Conservation (phyloP, 2,888 invertebrate species). For the Orthosia gracilis region DNA sequence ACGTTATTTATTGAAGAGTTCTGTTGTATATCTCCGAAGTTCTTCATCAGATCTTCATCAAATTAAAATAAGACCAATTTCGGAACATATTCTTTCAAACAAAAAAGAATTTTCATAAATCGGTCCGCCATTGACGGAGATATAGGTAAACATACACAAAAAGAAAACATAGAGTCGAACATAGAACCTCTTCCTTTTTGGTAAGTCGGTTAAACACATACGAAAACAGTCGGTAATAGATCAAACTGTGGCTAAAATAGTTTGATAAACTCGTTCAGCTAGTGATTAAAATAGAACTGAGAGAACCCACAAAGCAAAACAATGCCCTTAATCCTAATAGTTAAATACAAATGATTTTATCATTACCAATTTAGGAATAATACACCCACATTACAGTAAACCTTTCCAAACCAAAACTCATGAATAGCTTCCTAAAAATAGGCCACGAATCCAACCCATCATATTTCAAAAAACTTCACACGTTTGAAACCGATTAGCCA, state of each 20-base stretch:
- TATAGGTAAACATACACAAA: too few relatives aligned
- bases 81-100: too few relatives aligned
- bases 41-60: too few relatives aligned
- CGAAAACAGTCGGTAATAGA: not conserved
- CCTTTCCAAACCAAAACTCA: not conserved
- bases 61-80: too few relatives aligned
- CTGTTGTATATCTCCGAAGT: too few relatives aligned
- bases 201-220: too few relatives aligned
- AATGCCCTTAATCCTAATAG: not conserved
- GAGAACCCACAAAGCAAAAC: not conserved
- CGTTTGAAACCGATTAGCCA: slow-evolving; percentile 68
- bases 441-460: slow-evolving; percentile 12
- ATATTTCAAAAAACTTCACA: slow-evolving; percentile 46
- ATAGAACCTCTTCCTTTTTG: too few relatives aligned
- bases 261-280: not conserved
- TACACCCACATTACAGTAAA: not conserved
- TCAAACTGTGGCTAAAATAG: not conserved
- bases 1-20: too few relatives aligned
- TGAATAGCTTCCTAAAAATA: slow-evolving; percentile 23
- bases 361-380: not conserved
- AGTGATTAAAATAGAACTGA: slow-evolving; percentile 3
- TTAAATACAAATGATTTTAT: not conserved
- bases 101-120: too few relatives aligned
- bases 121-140: too few relatives aligned
- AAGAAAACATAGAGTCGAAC: too few relatives aligned